Percentiles rank a stretch among this genome's conserved stretches.
Evolutionary conservation across 2,797 vertebrate genomes (phyloP).

Genomic region (Tenualosa thibaudeaui): DNA sequence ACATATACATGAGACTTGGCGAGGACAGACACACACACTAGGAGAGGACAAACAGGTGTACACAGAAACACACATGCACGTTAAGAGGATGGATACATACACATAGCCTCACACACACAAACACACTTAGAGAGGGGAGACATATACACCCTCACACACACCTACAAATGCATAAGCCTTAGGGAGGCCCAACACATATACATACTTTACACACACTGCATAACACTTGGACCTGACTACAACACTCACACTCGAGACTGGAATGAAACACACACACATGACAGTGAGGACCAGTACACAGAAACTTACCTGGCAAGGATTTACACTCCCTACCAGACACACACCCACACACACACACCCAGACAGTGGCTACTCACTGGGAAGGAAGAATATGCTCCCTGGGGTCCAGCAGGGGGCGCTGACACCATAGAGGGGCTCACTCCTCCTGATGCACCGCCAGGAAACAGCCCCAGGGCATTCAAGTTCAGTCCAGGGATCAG

Average conservation of each 20-base stretch:
- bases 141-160: not conserved
- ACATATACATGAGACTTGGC: not conserved
- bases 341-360: not conserved
- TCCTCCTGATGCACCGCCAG: constrained; percentile 86
- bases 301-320: no score
- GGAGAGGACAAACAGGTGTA: no score
- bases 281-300: no score
- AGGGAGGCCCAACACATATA: no score
- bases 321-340: not conserved
- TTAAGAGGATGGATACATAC: no score
- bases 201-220: no score
- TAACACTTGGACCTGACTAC: no score
- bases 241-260: no score
- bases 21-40: not conserved
- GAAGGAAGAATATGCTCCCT: constrained; percentile 86
- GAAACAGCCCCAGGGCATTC: constrained; percentile 94
- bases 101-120: not conserved
- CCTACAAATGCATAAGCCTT: no score
- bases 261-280: no score
- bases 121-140: not conserved
- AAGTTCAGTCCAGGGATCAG: constrained; percentile 98
- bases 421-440: constrained; percentile 88
- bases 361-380: constrained; percentile 79
- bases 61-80: not conserved
- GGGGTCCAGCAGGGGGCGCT: constrained; percentile 83